Conservation (phyloP, 1,140 invertebrate genomes). For the Maconellicoccus hirsutus region DNA sequence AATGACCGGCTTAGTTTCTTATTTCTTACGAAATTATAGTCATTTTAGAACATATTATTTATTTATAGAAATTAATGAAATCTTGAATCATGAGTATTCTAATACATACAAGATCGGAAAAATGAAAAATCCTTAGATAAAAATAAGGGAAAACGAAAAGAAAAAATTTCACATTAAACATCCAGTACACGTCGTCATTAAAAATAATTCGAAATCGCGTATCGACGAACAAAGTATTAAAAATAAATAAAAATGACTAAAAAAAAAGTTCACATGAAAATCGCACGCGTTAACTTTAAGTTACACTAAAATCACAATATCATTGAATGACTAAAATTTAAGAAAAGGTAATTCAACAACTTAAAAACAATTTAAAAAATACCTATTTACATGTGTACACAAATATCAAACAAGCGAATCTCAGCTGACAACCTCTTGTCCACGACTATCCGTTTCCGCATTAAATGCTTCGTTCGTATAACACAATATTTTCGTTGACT, state of each 20-base stretch:
- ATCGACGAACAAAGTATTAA: background rate
- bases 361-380: no score
- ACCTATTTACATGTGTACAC: no score
- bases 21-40: no score
- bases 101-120: background rate
- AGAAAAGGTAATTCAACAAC: no score
- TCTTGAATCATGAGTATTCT: background rate
- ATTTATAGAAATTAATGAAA: background rate
- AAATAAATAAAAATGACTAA: background rate
- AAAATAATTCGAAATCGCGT: no score
- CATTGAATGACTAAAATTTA: background rate
- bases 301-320: background rate
- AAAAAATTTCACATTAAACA: no score
- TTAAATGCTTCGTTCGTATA: background rate
- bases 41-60: background rate
- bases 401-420: background rate
- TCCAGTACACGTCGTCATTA: no score
- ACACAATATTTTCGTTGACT: background rate
- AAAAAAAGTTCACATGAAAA: background rate
- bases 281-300: background rate
- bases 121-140: no score
- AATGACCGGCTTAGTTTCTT: no score
- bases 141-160: no score
- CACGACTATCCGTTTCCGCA: background rate
- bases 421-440: background rate